These are phyloP conservation scores for Perdita meconis DNA, from an alignment of 2,888 invertebrate species.

Conservation along the genomic window DNA sequence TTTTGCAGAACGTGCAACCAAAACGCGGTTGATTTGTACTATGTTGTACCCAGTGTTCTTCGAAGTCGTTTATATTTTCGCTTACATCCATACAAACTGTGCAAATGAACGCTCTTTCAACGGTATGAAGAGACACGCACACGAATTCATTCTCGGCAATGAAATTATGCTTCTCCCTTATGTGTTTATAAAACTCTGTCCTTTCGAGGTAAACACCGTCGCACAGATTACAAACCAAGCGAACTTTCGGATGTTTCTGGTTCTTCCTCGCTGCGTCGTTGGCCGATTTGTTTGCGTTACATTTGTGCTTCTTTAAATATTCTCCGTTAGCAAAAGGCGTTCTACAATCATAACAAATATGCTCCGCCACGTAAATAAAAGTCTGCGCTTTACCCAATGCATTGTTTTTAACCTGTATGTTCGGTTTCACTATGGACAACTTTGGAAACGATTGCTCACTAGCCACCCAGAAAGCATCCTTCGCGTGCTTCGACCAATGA, in stretches of 20 bases:
- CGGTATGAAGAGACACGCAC: constrained; percentile 25
- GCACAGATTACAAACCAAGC: constrained; percentile 64
- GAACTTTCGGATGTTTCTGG: background rate
- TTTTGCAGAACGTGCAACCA: constrained; percentile 39
- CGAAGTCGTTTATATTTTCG: constrained; percentile 56
- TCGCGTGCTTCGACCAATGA: constrained; percentile 78
- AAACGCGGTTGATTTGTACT: background rate
- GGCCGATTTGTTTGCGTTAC: background rate
- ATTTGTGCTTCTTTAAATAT: constrained; percentile 51
- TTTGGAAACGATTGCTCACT: constrained; percentile 77
- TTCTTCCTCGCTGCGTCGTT: background rate
- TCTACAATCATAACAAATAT: constrained; percentile 74
- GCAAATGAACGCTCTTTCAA: constrained; percentile 64
- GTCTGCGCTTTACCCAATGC: constrained; percentile 40
- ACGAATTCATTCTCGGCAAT: constrained; percentile 30
- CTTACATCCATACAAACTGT: constrained; percentile 62
- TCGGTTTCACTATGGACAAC: constrained; percentile 59
- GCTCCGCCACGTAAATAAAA: constrained; percentile 77
- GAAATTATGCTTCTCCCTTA: constrained; percentile 21
- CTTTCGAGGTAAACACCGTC: constrained; percentile 47
- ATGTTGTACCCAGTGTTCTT: constrained; percentile 69
- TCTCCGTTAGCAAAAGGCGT: constrained; percentile 65
- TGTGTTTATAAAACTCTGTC: constrained; percentile 59
- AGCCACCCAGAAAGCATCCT: constrained; percentile 73
- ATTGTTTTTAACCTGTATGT: background rate